Base-by-base conservation (phyloP, 2,797 vertebrate species). In the Scyliorhinus canicula region DNA sequence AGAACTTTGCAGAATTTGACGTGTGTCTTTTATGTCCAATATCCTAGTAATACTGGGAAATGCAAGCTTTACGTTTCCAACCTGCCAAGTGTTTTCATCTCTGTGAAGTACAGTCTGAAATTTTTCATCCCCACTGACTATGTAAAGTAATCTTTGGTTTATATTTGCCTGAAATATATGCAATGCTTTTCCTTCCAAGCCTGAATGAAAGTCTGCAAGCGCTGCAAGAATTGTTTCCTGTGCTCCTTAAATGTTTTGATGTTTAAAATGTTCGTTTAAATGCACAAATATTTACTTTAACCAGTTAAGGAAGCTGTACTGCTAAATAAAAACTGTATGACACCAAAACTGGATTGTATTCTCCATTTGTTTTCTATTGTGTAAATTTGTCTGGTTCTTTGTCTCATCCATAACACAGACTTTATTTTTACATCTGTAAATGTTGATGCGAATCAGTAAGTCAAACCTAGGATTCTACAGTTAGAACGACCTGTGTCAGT, bases 221-320 rank as follows among this genome's bases (percentile, higher is more conserved):
- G 44, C 44, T 82, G n/a, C 11, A 21, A 82, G 44, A 47, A 7
- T 82, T 82, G 44, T 79, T 82, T 44, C 60, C 55, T 90, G 57
- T 21, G 55, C 60, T 90, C n/a, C 35, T n/a, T 90, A 47, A 86
- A 35, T 35, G 52, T 55, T 86, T 55, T 60, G 52, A 90, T 60
- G 55, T 60, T 60, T 12, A 19, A 90, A 60, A 90, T 90, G 19
- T 60, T 90, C 31, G 3, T 0, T 90, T 52, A 85, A 86, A 90
- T 90, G 50, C 55, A 90, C 14, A 60, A 60, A 60, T 90, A 90
- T 63, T 90, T 88, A 88, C 55, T 88, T 86, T 90, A 40, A 60
- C 35, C 11, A 57, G 85, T 86, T 86, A 35, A 52, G 9, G 85
- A 57, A 60, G 57, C 86, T 90, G 35, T 35, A 86, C 11, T 90